Percentiles rank a stretch among this genome's conserved stretches.
Conservation (phyloP, 2,888 invertebrate species). For the Volucella zonaria region DNA sequence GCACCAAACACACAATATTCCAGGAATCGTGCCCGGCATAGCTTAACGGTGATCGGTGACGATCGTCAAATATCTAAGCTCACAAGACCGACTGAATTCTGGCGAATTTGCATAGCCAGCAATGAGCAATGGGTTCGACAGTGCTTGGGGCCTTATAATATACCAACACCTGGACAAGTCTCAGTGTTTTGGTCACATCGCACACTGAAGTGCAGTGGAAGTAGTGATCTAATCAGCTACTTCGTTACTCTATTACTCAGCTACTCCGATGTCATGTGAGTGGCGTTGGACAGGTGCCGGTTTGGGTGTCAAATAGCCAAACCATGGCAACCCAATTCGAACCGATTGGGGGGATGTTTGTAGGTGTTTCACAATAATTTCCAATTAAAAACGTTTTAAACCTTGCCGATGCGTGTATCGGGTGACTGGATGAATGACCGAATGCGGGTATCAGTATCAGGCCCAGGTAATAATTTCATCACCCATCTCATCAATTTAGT, state of each 20-base stretch:
- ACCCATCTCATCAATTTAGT: conserved; percentile 26
- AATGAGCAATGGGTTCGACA: conserved; percentile 25
- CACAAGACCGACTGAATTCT: conserved; percentile 45
- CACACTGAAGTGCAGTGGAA: conserved; percentile 17
- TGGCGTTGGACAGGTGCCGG: conserved; percentile 58
- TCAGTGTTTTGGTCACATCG: conserved; percentile 9
- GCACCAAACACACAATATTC: conserved; percentile 57
- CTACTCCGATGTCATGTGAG: conserved; percentile 31
- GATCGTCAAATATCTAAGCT: conserved; percentile 44
- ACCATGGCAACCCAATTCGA: conserved; percentile 62
- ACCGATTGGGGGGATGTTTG: conserved; percentile 3
- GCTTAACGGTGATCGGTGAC: conserved; percentile 14
- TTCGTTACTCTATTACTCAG: not conserved
- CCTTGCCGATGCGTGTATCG: conserved; percentile 20
- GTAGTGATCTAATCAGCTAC: no score
- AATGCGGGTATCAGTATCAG: conserved; percentile 41
- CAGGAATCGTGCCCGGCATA: conserved; percentile 40
- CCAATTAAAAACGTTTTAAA: conserved; percentile 56
- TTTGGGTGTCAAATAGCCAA: conserved; percentile 58
- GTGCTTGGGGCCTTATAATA: conserved; percentile 35
- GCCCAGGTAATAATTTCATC: conserved; percentile 11
- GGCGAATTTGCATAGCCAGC: conserved; percentile 66
- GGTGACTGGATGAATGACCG: conserved; percentile 53
- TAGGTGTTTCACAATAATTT: conserved; percentile 31
- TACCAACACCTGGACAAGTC: conserved; percentile 45